Evolutionary conservation across 1,140 invertebrate species (phyloP).

Genomic region (Drosophila willistoni): DNA sequence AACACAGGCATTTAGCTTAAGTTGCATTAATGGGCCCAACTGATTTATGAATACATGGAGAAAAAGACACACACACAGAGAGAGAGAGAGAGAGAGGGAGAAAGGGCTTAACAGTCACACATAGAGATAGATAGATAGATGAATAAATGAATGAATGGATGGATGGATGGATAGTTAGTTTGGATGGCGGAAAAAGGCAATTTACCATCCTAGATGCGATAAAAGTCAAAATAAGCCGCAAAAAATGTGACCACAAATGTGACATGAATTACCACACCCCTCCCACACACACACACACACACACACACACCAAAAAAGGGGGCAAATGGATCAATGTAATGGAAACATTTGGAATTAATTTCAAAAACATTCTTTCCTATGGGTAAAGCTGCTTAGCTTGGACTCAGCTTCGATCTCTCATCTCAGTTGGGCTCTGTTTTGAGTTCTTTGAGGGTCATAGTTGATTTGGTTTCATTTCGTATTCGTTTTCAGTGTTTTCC

Average conservation of each 20-base stretch:
- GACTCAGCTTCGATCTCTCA: too few species aligned
- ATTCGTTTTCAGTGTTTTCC: not conserved
- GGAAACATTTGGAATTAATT: too few species aligned
- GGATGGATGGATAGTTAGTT: not conserved
- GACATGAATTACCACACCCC: not conserved
- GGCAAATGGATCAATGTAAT: too few species aligned
- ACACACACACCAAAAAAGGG: too few species aligned
- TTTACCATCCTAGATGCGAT: slow-evolving; percentile 1
- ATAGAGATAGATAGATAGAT: not conserved
- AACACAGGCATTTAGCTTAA: slow-evolving; percentile 52
- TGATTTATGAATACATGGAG: slow-evolving; percentile 50
- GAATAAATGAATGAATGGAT: not conserved
- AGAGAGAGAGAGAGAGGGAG: slow-evolving; percentile 1
- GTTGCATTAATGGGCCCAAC: slow-evolving; percentile 58
- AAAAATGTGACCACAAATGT: slow-evolving; percentile 6
- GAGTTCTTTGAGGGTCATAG: not conserved
- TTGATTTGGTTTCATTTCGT: not conserved
- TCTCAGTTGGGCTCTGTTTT: not conserved
- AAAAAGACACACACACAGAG: not conserved
- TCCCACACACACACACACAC: too few species aligned
- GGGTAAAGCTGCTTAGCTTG: too few species aligned
- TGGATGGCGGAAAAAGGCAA: not conserved
- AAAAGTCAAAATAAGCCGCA: slow-evolving; percentile 3
- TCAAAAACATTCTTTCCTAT: too few species aligned
- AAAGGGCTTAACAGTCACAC: slow-evolving; percentile 5